Evolutionary conservation across 1,140 invertebrate genomes (phyloP), one percentile per base, ranked within the genome.

Genomic region (Caenorhabditis brenneri): DNA sequence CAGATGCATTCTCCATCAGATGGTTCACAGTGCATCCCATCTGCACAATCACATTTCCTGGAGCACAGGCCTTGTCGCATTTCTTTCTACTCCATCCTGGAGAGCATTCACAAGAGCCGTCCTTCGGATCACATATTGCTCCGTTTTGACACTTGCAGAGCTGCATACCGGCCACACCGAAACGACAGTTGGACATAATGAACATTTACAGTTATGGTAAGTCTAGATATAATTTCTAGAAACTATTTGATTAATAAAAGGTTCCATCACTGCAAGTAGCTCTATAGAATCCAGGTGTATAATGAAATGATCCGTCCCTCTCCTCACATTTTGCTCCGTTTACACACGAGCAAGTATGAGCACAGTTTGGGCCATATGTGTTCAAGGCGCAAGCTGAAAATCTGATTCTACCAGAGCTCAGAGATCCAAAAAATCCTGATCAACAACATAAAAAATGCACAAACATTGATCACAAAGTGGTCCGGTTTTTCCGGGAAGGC

Each of bases 31-130:
- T n/a, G n/a, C n/a, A n/a, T n/a, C n/a, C 88, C 91, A 24, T 83
- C 85, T 0, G 88, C 87, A 88, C 92, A 92, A 51, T 89, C 85
- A 86, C 92, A 86, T 89, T 58, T 36, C 74, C 74, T 15, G 24
- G 36, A 36, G 82, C 29, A 29, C 83, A 80, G 0, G 29, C 65
- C 42, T 49, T 74, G 10, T 88, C 83, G 80, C 96, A 97, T 46
- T 93, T 93, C 36, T 93, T 92, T 22, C 95, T 95, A 88, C 94
- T 94, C 95, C 95, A 97, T 7, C 97, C 97, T 19, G 95, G 92
- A 86, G 94, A 94, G 90, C 97, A 99, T n/a, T 94, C 92, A 90
- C 97, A 99, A 58, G 93, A 92, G 88, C n/a, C n/a, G n/a, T n/a
- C n/a, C n/a, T n/a, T n/a, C n/a, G n/a, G n/a, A n/a, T n/a, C n/a